These are phyloP conservation scores for Callyntrura guangdongensis DNA, from an alignment of 2,888 invertebrate genomes.

Conservation along the genomic window DNA sequence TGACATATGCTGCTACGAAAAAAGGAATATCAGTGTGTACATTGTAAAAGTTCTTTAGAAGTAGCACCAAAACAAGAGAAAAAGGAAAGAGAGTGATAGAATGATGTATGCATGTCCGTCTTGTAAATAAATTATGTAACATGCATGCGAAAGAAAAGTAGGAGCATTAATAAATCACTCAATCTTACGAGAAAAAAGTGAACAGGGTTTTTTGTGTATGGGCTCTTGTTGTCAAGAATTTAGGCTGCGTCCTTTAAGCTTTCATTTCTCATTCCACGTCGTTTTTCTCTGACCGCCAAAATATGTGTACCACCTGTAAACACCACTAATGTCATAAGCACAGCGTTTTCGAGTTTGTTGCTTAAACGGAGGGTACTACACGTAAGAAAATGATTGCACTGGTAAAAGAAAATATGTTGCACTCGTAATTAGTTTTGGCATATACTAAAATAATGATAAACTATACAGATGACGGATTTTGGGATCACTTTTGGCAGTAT, in stretches of 20 bases:
- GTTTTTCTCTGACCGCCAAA: not conserved
- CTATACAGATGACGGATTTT: too few relatives aligned
- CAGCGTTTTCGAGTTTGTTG: too few relatives aligned
- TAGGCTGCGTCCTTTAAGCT: not conserved
- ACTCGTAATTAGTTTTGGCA: not conserved
- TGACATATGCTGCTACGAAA: not conserved
- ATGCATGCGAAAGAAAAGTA: not conserved
- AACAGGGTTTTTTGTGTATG: not conserved
- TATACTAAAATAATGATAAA: not conserved
- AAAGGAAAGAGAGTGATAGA: conserved; percentile 25
- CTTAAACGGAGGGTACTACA: too few relatives aligned
- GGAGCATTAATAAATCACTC: conserved; percentile 49
- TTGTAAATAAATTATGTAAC: conserved; percentile 36
- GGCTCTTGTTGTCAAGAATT: not conserved
- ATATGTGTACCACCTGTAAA: conserved; percentile 39
- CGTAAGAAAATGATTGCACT: too few relatives aligned
- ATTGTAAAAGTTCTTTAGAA: not conserved
- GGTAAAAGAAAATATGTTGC: not conserved
- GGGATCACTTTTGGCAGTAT: too few relatives aligned
- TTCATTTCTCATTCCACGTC: too few relatives aligned
- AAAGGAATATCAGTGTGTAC: not conserved
- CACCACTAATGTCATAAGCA: not conserved
- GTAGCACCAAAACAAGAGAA: not conserved
- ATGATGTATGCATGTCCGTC: conserved; percentile 52
- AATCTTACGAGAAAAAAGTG: conserved; percentile 7